A percentile compares a stretch with the other conserved stretches of the same genome.
Conservation (phyloP, 2,888 invertebrate genomes). For the Phasia obesa region DNA sequence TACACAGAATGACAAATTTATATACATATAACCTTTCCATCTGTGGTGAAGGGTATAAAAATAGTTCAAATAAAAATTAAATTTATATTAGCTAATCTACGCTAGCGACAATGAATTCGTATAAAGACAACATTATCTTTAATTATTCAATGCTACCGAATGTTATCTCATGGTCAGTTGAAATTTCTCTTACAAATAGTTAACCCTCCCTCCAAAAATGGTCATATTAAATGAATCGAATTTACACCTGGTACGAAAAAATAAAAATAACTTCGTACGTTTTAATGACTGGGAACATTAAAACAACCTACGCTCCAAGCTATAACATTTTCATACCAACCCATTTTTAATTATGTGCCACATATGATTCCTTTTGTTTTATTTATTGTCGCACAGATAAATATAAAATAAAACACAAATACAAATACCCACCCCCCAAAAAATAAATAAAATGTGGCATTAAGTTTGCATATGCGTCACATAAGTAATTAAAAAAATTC, state of each 20-base stretch:
- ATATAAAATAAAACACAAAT: neutral
- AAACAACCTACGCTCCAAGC: constrained; percentile 57
- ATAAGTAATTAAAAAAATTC: constrained; percentile 72
- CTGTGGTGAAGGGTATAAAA: too few species aligned
- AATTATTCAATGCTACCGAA: too few species aligned
- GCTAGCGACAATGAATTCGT: too few species aligned
- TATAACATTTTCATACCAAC: constrained; percentile 27
- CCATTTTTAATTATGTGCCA: constrained; percentile 62
- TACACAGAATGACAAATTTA: too few species aligned
- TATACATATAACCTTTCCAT: too few species aligned
- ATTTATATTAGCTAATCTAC: too few species aligned
- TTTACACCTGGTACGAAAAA: constrained; percentile 56
- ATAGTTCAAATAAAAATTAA: too few species aligned
- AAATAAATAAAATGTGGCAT: constrained; percentile 50
- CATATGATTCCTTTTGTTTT: constrained; percentile 62
- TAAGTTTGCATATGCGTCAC: constrained; percentile 55
- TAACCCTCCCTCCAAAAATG: neutral
- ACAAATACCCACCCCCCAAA: constrained; percentile 25
- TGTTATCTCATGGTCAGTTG: constrained; percentile 11
- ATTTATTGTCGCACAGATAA: constrained; percentile 23
- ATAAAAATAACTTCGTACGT: constrained; percentile 34
- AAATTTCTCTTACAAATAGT: constrained; percentile 4
- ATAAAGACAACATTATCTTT: too few species aligned
- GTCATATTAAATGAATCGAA: constrained; percentile 33
- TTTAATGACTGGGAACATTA: constrained; percentile 59